Evolutionary conservation across 2,113 vertebrate genomes (phyloP).

Genomic region (Xyliphius kryptos): DNA sequence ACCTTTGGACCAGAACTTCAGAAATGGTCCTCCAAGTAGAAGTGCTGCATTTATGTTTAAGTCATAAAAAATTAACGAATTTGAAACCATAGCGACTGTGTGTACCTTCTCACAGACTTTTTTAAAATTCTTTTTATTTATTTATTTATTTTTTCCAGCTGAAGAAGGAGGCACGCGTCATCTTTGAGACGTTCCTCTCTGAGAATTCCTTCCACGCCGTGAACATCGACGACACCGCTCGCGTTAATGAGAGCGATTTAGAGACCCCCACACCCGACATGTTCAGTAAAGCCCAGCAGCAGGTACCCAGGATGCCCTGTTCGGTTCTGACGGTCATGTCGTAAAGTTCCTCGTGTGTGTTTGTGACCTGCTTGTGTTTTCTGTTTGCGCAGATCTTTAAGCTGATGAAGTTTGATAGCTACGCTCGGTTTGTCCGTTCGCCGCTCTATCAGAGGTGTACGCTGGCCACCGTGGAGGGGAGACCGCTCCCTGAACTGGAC

Average conservation of each 20-base stretch:
- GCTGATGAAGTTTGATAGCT: conserved; percentile 51
- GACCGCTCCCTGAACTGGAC: conserved; percentile 58
- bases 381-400: conserved; percentile 42
- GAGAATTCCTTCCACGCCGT: conserved; percentile 70
- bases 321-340: too few species aligned
- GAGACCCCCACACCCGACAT: conserved; percentile 68
- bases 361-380: neutral
- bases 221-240: conserved; percentile 77
- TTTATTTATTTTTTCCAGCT: conserved; percentile 52
- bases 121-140: too few species aligned
- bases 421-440: conserved; percentile 40
- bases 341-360: too few species aligned
- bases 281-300: conserved; percentile 74
- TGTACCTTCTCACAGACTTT: too few species aligned
- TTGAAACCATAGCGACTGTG: too few species aligned
- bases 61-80: too few species aligned
- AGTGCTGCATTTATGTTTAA: too few species aligned
- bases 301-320: conserved; percentile 52
- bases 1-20: too few species aligned
- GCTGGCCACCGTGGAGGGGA: conserved; percentile 69
- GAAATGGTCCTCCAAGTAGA: too few species aligned
- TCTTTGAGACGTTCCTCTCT: conserved; percentile 75
- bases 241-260: conserved; percentile 70
- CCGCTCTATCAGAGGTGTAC: conserved; percentile 58
- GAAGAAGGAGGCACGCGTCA: conserved; percentile 66